Conservation (phyloP, 2,113 vertebrate genomes). For the Nothobranchius furzeri region DNA sequence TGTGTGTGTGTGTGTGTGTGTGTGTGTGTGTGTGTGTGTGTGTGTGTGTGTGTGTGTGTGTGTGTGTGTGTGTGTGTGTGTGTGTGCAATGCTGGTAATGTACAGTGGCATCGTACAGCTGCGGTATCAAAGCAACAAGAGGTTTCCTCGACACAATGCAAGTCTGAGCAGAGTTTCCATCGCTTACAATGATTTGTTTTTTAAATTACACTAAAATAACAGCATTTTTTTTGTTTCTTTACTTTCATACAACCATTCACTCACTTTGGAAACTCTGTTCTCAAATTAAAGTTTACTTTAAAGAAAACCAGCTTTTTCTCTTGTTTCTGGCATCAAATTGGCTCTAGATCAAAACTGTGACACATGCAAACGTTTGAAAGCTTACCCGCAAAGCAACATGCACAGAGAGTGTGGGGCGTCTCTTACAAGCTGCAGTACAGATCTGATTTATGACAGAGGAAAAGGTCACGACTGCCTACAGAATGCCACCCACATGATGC, state of each 20-base stretch:
- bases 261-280: constrained; percentile 15
- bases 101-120: constrained; percentile 36
- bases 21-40: too few species aligned
- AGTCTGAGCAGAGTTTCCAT: constrained; percentile 27
- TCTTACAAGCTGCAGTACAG: constrained; percentile 61
- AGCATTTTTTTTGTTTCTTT: neutral
- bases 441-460: constrained; percentile 60
- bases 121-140: constrained; percentile 51
- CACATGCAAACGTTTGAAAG: constrained; percentile 69
- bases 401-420: constrained; percentile 59
- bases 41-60: too few species aligned
- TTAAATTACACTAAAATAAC: constrained; percentile 9
- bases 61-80: too few species aligned
- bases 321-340: constrained; percentile 49
- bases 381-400: constrained; percentile 55
- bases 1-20: too few species aligned
- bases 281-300: constrained; percentile 19
- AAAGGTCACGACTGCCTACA: constrained; percentile 52
- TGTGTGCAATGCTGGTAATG: constrained; percentile 18
- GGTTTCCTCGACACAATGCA: constrained; percentile 18
- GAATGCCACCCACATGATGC: constrained; percentile 55
- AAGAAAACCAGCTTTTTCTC: constrained; percentile 27
- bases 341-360: constrained; percentile 48
- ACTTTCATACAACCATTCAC: neutral
- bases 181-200: neutral